A percentile compares a stretch with the other conserved stretches of the same genome.
Evolutionary conservation across 2,797 vertebrate genomes (phyloP).

Genomic region (Kryptolebias ocellatus): DNA sequence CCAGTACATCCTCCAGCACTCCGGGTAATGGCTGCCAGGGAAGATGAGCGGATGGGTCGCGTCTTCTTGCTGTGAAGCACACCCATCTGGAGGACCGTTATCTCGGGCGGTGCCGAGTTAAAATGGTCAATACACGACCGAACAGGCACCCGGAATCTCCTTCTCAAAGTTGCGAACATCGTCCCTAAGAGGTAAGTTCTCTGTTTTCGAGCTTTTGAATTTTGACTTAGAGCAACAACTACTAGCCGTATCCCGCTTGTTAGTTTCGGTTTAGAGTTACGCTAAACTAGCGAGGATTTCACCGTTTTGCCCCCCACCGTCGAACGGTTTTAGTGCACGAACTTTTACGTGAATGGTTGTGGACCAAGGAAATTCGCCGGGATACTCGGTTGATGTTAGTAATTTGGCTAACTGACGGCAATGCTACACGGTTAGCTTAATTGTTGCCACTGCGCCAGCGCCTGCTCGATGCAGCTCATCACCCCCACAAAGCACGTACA

Average conservation of each 20-base stretch:
- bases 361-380: no score
- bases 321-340: neutral
- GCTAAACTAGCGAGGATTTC: slow-evolving; percentile 1
- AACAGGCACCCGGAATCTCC: slow-evolving; percentile 64
- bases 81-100: slow-evolving; percentile 65
- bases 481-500: slow-evolving; percentile 24
- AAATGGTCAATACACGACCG: slow-evolving; percentile 80
- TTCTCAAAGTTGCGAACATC: slow-evolving; percentile 61
- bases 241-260: slow-evolving; percentile 21
- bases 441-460: slow-evolving; percentile 52
- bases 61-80: slow-evolving; percentile 68
- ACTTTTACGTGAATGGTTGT: neutral
- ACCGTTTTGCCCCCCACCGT: slow-evolving; percentile 8
- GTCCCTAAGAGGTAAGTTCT: slow-evolving; percentile 63
- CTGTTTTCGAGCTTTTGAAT: neutral
- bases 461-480: slow-evolving; percentile 55
- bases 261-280: slow-evolving; percentile 41
- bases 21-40: slow-evolving; percentile 78
- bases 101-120: slow-evolving; percentile 73
- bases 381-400: slow-evolving; percentile 30
- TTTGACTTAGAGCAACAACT: slow-evolving; percentile 32
- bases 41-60: slow-evolving; percentile 71
- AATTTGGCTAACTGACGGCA: slow-evolving; percentile 28
- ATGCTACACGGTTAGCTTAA: slow-evolving; percentile 56
- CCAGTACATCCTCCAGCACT: slow-evolving; percentile 30